Evolutionary conservation across 2,113 vertebrate genomes (phyloP), one percentile per base, ranked within the genome.

Genomic region (Leptodactylus fuscus): DNA sequence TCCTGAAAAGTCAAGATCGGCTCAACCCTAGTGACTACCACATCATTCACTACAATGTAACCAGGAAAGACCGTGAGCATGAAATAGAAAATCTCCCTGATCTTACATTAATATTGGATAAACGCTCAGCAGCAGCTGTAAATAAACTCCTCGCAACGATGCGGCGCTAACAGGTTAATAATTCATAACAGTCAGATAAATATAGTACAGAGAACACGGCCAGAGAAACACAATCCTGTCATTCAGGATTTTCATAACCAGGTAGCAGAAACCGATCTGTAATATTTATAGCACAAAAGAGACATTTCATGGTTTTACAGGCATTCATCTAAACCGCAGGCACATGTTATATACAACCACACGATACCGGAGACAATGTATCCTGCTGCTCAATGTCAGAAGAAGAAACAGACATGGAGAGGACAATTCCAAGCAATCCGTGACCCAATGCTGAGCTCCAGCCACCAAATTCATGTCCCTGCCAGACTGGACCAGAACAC

Each of bases 101-200:
- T 12, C 48, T 29, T 46, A 20, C 74, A 76, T 76, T 51, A 18
- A 51, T 51, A 76, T 48, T 51, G 48, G 74, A 78, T 55, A 34
- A 53, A 55, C 36, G 29, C 48, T 34, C 20, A 18, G 4, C 75
- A 55, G 49, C 48, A 0, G 27, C 74, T 77, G 75, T 78, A 78
- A 55, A 78, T 78, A 78, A 78, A 78, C 75, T 38, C 16, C 48
- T 78, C 49, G 51, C 74, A 76, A 76, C 53, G 27, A 34, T 51
- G 74, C 18, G 48, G 48, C 20, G 75, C 5, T 51, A 36, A 22
- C 75, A 53, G 16, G 32, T 78, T 78, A 78, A 78, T 78, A 36
- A 78, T 78, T 78, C 29, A 78, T 53, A 44, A 55, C 49, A 15
- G 27, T 32, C 29, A 11, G 75, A 51, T 78, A 78, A 78, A 78